Percentiles rank a stretch among this genome's conserved stretches.
phyloP scores from a whole-genome alignment of 1,140 invertebrate species.

The Saccostrea cuccullata region DNA sequence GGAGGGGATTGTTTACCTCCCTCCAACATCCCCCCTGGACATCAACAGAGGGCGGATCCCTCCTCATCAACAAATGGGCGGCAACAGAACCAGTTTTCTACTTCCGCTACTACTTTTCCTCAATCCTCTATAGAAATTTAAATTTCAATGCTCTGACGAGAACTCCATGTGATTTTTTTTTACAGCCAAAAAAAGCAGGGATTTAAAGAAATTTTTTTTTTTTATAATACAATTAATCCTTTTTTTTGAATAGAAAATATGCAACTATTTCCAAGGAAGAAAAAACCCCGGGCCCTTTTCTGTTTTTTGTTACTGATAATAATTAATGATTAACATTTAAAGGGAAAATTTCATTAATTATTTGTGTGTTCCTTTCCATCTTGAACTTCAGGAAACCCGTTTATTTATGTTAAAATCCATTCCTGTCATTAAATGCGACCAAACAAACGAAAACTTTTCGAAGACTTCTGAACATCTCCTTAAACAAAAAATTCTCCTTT shows the following conservation, averaged over 20 bases:
- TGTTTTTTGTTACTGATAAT: background rate
- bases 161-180: background rate
- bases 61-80: background rate
- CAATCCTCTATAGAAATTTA: background rate
- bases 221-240: background rate
- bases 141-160: background rate
- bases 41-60: background rate
- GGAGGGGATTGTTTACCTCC: background rate
- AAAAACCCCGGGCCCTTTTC: background rate
- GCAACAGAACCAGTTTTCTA: background rate
- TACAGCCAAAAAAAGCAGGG: background rate
- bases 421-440: background rate
- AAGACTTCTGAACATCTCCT: background rate
- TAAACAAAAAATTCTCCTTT: background rate
- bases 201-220: background rate
- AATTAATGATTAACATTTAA: background rate
- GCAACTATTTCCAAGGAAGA: background rate
- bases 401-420: background rate
- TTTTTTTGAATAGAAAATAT: background rate
- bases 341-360: background rate
- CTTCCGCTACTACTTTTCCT: background rate
- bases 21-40: background rate
- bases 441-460: background rate
- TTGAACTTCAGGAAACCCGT: background rate
- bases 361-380: conserved; percentile 8